These are phyloP conservation scores for Rhimphoctona megacephalus DNA, from an alignment of 2,888 invertebrate species.

Conservation along the genomic window DNA sequence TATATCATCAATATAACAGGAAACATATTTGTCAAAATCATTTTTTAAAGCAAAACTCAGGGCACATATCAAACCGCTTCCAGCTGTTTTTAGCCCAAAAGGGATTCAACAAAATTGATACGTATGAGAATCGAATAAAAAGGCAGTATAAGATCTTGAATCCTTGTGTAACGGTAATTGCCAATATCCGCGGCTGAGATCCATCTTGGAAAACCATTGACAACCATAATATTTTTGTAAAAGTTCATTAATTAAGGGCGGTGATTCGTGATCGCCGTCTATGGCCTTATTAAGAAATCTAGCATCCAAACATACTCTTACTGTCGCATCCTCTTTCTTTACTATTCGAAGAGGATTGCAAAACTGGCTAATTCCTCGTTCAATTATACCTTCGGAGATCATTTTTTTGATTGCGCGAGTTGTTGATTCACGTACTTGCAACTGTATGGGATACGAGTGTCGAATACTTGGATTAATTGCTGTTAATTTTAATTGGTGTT, in stretches of 20 bases:
- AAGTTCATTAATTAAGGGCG: conserved; percentile 26
- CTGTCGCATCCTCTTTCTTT: not conserved
- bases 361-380: not conserved
- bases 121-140: not conserved
- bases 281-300: conserved; percentile 5
- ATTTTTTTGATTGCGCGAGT: not conserved
- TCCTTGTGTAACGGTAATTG: not conserved
- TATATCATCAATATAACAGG: not conserved
- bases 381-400: not conserved
- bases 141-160: not conserved
- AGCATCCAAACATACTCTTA: conserved; percentile 1
- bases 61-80: not conserved
- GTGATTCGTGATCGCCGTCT: conserved; percentile 37
- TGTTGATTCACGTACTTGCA: not conserved
- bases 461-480: not conserved
- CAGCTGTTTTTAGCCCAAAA: not conserved
- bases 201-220: not conserved
- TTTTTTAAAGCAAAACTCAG: not conserved
- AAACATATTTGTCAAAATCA: not conserved
- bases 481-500: not conserved
- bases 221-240: not conserved
- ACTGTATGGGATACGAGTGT: not conserved
- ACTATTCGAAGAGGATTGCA: not conserved
- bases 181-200: not conserved
- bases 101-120: not conserved